Conservation (phyloP, 1,140 invertebrate species). For the Tyrophagus putrescentiae region DNA sequence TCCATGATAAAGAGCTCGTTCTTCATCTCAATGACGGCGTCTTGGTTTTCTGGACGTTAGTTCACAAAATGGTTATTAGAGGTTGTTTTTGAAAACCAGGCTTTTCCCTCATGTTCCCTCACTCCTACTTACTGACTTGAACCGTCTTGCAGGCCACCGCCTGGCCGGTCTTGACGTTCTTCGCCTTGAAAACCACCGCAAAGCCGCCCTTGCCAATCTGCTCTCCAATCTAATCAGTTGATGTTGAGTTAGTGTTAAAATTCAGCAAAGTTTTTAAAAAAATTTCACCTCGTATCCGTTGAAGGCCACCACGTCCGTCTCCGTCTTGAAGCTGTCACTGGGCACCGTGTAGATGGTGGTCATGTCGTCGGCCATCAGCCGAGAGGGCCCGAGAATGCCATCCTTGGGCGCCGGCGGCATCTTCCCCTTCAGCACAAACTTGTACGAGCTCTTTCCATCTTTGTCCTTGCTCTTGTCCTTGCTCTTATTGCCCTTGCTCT, state of each 20-base stretch:
- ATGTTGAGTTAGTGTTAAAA: too few relatives aligned
- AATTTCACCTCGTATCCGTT: background rate
- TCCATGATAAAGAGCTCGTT: conserved; percentile 8
- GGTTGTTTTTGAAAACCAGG: too few relatives aligned
- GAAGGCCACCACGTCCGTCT: background rate
- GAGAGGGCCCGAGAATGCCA: background rate
- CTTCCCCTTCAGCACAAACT: conserved; percentile 8
- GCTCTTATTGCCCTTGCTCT: too few relatives aligned
- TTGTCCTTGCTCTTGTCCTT: too few relatives aligned
- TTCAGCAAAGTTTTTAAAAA: too few relatives aligned
- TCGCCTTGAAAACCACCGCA: conserved; percentile 2
- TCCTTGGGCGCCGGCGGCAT: background rate
- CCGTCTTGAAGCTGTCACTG: conserved; percentile 4
- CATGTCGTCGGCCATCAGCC: background rate
- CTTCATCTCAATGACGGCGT: conserved; percentile 1
- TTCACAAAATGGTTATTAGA: too few relatives aligned
- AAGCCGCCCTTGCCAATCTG: conserved; percentile 6
- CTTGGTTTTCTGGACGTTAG: background rate
- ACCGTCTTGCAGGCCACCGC: background rate
- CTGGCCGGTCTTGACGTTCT: background rate
- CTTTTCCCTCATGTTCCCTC: background rate
- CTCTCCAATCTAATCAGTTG: conserved; percentile 5
- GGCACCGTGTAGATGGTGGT: conserved; percentile 1
- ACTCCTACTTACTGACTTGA: background rate
- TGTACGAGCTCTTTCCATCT: too few relatives aligned